Evolutionary conservation across 2,888 invertebrate genomes (phyloP).

Genomic region (Marasmarcha lunaedactyla): DNA sequence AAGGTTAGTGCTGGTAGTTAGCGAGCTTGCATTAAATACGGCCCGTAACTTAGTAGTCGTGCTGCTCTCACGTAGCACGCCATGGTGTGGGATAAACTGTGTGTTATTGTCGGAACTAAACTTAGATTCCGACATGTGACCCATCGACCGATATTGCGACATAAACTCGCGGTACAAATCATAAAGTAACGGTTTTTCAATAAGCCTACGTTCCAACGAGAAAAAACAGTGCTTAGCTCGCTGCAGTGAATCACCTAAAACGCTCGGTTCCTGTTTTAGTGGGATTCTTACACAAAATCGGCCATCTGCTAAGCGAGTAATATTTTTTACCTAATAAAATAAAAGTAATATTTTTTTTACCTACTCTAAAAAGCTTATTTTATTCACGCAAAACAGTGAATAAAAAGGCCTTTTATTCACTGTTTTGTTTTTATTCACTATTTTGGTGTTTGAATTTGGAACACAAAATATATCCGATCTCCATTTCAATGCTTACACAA

Average conservation of each 20-base stretch:
- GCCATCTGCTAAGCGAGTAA: constrained; percentile 16
- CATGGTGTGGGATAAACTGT: constrained; percentile 16
- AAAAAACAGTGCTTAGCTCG: constrained; percentile 15
- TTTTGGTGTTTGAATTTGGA: too few species aligned
- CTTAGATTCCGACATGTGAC: constrained; percentile 16
- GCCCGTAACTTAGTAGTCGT: constrained; percentile 12
- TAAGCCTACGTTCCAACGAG: constrained; percentile 13
- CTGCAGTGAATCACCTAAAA: constrained; percentile 17
- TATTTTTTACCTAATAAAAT: constrained; percentile 17
- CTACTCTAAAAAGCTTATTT: too few species aligned
- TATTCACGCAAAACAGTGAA: too few species aligned
- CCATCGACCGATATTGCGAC: constrained; percentile 16
- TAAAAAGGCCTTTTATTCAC: too few species aligned
- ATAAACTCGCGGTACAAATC: constrained; percentile 17
- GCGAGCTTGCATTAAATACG: constrained; percentile 14
- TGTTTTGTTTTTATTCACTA: too few species aligned
- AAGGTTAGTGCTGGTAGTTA: constrained; percentile 9
- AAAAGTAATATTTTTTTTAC: too few species aligned
- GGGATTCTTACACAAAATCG: constrained; percentile 19
- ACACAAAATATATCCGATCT: too few species aligned
- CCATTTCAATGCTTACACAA: too few species aligned
- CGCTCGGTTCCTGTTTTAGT: constrained; percentile 11
- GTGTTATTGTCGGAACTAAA: too few species aligned
- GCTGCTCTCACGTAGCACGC: constrained; percentile 13
- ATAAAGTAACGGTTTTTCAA: constrained; percentile 5